These are phyloP conservation scores for Leucosticte australis DNA, from an alignment of 2,113 vertebrate species.

Conservation along the genomic window DNA sequence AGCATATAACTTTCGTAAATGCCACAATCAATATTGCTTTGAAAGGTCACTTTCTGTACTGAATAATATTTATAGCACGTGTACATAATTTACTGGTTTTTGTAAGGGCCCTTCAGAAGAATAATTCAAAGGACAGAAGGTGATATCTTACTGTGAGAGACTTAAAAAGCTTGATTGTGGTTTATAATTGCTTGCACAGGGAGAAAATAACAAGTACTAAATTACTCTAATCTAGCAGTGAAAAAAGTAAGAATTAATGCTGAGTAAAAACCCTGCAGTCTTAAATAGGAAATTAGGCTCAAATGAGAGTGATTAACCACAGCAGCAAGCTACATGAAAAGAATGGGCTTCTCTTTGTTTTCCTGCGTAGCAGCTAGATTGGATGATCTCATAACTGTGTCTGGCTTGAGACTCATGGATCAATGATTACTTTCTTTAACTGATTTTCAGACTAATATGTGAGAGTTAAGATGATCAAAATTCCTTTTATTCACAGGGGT, in stretches of 20 bases:
- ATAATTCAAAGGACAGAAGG: constrained; percentile 17
- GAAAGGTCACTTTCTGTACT: constrained; percentile 9
- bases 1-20: background rate
- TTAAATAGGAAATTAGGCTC: constrained; percentile 38
- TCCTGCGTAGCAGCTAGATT: background rate
- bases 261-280: constrained; percentile 4
- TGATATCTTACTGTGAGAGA: constrained; percentile 19
- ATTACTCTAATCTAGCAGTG: constrained; percentile 14
- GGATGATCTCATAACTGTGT: background rate
- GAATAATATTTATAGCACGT: background rate
- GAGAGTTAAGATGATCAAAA: background rate
- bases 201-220: constrained; percentile 48
- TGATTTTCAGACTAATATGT: background rate
- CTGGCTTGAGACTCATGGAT: background rate
- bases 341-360: background rate
- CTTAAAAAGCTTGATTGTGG: constrained; percentile 43
- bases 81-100: background rate
- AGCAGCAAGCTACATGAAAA: background rate
- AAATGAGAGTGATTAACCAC: constrained; percentile 10
- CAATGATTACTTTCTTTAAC: background rate
- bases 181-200: constrained; percentile 25
- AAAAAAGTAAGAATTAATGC: background rate
- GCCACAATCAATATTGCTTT: background rate
- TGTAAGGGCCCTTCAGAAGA: constrained; percentile 11
- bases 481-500: background rate